Conservation (phyloP, 2,888 invertebrate species). For the Philhelius pedissequus region DNA sequence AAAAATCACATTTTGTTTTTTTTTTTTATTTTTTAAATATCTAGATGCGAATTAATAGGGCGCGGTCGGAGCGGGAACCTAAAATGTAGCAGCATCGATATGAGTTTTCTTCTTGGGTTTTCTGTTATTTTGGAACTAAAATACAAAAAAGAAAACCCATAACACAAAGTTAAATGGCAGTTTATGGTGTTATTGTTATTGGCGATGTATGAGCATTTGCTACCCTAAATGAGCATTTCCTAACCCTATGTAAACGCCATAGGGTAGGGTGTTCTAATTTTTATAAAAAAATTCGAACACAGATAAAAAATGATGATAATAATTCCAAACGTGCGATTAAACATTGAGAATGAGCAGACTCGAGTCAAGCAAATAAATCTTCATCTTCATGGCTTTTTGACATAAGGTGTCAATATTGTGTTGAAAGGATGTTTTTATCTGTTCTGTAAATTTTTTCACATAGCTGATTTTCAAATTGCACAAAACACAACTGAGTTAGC, state of each 20-base stretch:
- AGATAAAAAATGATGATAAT: constrained; percentile 5
- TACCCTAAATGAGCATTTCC: background rate
- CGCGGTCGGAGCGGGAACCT: no score
- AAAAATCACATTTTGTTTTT: background rate
- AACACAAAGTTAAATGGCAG: background rate
- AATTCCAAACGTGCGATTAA: background rate
- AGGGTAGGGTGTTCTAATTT: constrained; percentile 10
- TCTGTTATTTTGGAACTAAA: background rate
- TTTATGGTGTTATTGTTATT: background rate
- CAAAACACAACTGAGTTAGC: background rate
- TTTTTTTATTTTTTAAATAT: no score
- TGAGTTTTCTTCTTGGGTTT: background rate
- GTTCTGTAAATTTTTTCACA: background rate
- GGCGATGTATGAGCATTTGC: background rate
- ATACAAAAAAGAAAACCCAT: background rate
- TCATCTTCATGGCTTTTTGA: background rate
- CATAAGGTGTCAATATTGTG: background rate
- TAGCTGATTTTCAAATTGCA: background rate
- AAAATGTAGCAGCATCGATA: no score
- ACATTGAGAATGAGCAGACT: background rate
- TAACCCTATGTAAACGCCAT: background rate
- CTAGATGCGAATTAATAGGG: no score
- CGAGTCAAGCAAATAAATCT: background rate
- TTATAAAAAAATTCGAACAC: background rate
- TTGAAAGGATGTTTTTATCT: background rate